These are phyloP conservation scores for Pogonomyrmex barbatus DNA, from an alignment of 1,140 invertebrate genomes.

Conservation along the genomic window DNA sequence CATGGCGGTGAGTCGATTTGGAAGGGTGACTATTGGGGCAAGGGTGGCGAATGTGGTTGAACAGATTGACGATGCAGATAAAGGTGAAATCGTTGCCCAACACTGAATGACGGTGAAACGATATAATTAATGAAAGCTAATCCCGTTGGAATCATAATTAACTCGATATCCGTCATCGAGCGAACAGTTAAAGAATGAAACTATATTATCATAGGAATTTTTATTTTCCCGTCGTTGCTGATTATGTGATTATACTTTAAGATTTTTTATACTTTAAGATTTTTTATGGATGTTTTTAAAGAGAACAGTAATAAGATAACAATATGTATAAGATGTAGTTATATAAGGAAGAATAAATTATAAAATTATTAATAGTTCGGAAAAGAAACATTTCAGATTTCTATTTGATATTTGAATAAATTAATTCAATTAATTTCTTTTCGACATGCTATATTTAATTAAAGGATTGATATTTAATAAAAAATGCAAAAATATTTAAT, in stretches of 20 bases:
- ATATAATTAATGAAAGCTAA: conserved; percentile 62
- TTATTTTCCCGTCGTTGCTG: background rate
- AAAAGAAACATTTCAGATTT: background rate
- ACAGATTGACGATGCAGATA: conserved; percentile 71
- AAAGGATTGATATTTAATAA: background rate
- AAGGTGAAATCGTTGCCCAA: conserved; percentile 59
- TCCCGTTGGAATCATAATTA: conserved; percentile 41
- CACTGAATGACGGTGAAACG: conserved; percentile 51
- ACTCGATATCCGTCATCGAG: conserved; percentile 24
- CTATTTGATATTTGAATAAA: background rate
- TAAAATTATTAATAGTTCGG: conserved; percentile 16
- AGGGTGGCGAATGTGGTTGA: conserved; percentile 44
- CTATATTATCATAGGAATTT: background rate
- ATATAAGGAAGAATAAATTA: background rate
- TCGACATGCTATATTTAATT: background rate
- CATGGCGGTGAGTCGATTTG: conserved; percentile 52
- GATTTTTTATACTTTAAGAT: conserved; percentile 32
- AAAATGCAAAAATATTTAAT: background rate
- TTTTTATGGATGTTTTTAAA: background rate
- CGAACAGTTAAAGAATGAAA: conserved; percentile 5
- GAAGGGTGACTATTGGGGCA: conserved; percentile 31
- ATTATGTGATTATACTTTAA: conserved; percentile 28
- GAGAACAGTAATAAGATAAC: background rate
- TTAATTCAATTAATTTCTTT: conserved; percentile 1
- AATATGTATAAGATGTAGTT: conserved; percentile 6